Conservation (phyloP, 2,888 invertebrate genomes). For the Amiota mariae region DNA sequence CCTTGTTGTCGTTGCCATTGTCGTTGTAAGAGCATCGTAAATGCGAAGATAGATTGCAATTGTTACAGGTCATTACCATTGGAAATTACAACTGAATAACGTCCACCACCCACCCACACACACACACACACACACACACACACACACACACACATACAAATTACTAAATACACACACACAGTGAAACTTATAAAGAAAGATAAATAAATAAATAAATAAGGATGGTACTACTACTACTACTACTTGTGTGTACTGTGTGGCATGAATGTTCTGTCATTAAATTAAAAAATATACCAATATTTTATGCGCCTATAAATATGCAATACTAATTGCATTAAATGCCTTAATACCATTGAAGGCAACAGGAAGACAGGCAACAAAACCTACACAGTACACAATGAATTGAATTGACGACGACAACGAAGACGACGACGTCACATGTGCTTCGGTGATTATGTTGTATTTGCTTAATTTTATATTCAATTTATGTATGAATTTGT, state of each 20-base stretch:
- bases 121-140: too few species aligned
- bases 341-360: background rate
- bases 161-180: background rate
- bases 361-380: too few species aligned
- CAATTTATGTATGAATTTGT: conserved; percentile 7
- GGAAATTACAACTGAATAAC: conserved; percentile 44
- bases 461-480: background rate
- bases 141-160: background rate
- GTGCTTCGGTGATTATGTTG: conserved; percentile 20
- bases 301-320: conserved; percentile 68
- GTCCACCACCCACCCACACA: conserved; percentile 41
- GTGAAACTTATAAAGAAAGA: background rate
- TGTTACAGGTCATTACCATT: conserved; percentile 64
- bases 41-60: conserved; percentile 66
- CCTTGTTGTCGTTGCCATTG: conserved; percentile 13
- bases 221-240: too few species aligned
- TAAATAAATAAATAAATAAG: conserved; percentile 27
- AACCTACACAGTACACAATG: background rate
- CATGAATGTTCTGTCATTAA: conserved; percentile 58
- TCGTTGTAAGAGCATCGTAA: conserved; percentile 64
- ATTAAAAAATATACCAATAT: conserved; percentile 68
- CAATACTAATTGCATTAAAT: conserved; percentile 45
- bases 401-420: too few species aligned
- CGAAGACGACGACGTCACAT: conserved; percentile 22
- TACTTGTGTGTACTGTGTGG: background rate